Evolutionary conservation across 2,888 invertebrate genomes (phyloP), one percentile per base, ranked within the genome.

Genomic region (Anoncus sp.): DNA sequence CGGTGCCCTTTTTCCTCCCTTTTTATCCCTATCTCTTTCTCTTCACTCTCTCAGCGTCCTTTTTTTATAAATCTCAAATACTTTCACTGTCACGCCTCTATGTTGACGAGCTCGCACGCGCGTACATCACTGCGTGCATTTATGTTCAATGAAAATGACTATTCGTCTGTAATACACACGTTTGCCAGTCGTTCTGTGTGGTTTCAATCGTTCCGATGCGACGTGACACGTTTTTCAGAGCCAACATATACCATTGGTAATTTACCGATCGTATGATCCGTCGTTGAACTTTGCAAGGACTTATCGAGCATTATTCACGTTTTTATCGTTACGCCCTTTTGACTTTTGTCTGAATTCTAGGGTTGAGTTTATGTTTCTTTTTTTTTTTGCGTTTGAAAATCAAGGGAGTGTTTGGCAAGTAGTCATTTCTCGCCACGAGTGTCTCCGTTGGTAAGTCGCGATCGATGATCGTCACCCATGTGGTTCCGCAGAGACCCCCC

Each of bases 1-100:
- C 73, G 67, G 60, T 59, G 79, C 73, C 66, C 71, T 78, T 78
- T 70, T 74, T 59, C 59, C n/a, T n/a, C n/a, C n/a, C n/a, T n/a
- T n/a, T n/a, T n/a, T n/a, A n/a, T n/a, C n/a, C n/a, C n/a, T n/a
- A 47, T 62, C 60, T 4, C 63, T 38, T 66, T n/a, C n/a, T n/a
- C n/a, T n/a, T 40, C 40, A 12, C 22, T 18, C 51, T 65, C 9
- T 47, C 40, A 10, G 18, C 22, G 35, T 7, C 22, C 45, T 18
- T 24, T 24, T 45, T 53, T 71, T 55, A 14, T 51, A 31, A 40
- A 20, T 49, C 40, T 47, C 47, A 18, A 65, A 51, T 65, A 74
- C 74, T 77, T 70, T 74, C 70, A 60, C 69, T 74, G 77, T 77
- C 77, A 77, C 59, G 77, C 69, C 67, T 38, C 31, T 38, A 51